Base-by-base conservation (phyloP, 2,113 vertebrate genomes). In the Capreolus pygargus region DNA sequence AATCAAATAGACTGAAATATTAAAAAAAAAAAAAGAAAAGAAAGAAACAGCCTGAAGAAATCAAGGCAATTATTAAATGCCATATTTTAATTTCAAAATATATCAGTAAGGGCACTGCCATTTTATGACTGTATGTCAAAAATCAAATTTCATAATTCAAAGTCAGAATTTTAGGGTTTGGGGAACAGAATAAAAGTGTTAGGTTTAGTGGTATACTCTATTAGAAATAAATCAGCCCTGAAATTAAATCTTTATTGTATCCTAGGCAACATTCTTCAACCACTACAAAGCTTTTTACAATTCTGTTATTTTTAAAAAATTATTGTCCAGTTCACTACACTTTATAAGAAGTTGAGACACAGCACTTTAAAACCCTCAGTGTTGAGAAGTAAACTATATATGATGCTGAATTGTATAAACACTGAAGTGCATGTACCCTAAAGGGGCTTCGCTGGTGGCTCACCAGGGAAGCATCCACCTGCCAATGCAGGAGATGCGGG, bases 1-100 rank as follows among this genome's bases (percentile, higher is more conserved):
- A 95, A 95, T 97, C 90, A 98, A 97, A 96, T 1, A 96, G 93
- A 95, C 97, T 97, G 86, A 90, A 98, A 96, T 79, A 98, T 97
- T 78, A 96, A 98, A 98, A 98, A 76, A 76, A 43, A 55, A n/a
- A 36, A 36, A 25, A 27, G n/a, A n/a, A 95, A 98, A 91, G 10
- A 36, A 70, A 25, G 30, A 95, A 98, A 92, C 92, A 95, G 25
- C 64, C 54, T 70, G n/a, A 70, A 70, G 67, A 70, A 70, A 39
- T 70, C 67, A 58, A 94, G 92, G 70, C 95, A 47, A 94, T 95
- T 94, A 95, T 98, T 98, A 98, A 98, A 78, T 45, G 19, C n/a
- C 78, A 79, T 70, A 79, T 58, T 58, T 95, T 89, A 64, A 96
- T 94, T 97, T 70, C 91, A 97, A 97, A 98, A 57, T 88, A 64